Conservation (phyloP, 2,113 vertebrate species). For the Sitta europaea region DNA sequence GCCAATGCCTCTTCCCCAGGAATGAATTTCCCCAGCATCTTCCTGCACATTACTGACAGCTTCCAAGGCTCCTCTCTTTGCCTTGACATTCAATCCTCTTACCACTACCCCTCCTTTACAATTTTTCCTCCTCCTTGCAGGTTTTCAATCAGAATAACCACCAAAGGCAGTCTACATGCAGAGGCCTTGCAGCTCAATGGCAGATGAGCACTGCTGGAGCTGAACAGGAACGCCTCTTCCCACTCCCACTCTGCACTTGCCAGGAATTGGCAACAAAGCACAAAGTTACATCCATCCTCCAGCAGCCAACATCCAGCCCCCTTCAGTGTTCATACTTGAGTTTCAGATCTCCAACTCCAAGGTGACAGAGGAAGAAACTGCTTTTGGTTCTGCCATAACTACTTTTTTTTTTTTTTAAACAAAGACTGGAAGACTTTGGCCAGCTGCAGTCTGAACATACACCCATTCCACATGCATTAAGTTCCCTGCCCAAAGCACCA, state of each 20-base stretch:
- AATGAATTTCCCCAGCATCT: neutral
- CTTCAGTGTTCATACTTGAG: accelerated
- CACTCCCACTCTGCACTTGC: accelerated
- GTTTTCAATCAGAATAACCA: neutral
- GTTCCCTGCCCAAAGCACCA: neutral
- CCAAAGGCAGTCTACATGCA: neutral
- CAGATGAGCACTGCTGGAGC: neutral
- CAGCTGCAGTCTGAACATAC: neutral
- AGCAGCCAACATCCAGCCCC: neutral
- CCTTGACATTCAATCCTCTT: accelerated
- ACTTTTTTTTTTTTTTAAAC: no score
- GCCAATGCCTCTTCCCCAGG: neutral
- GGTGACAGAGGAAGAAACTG: neutral
- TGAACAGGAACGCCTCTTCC: neutral
- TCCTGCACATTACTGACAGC: neutral
- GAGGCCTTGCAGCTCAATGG: neutral
- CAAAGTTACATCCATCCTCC: neutral
- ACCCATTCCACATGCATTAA: neutral
- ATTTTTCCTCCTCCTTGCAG: neutral
- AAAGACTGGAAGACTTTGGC: neutral
- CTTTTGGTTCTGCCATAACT: neutral
- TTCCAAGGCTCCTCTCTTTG: neutral
- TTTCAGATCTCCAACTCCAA: neutral
- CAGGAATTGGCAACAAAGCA: neutral
- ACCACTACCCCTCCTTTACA: neutral